Evolutionary conservation across 2,113 vertebrate species (phyloP), one percentile per base, ranked within the genome.

Genomic region (Ceyx melanurus): DNA sequence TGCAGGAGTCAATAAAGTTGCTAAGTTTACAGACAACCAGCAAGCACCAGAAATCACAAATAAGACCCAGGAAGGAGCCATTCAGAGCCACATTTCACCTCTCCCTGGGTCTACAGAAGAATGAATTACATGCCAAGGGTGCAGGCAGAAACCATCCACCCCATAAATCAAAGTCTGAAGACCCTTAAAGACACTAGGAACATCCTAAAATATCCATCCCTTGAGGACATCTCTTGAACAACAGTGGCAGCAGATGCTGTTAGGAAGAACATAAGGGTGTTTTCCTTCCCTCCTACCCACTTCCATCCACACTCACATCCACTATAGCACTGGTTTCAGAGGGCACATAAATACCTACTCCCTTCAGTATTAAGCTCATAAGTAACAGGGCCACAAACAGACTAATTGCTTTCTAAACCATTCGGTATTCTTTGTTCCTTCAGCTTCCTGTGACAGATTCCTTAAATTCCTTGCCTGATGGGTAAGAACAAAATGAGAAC

Each of bases 181-280:
- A 53, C 15, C 12, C 26, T 43, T n/a, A 10, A n/a, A 70, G 15
- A 5, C 23, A 40, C 0, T 13, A 11, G 15, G 6, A 78, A n/a
- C 9, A 46, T 7, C 46, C 61, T 20, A 14, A 67, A 78, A 26
- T 5, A 31, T 1, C 20, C 43, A 4, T 35, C 4, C 8, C 1
- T 1, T 1, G 11, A 43, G 4, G 25, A 3, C 51, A 21, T 11
- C 21, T 21, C 18, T 13, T 4, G 17, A 68, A 12, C 18, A 66
- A 3, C 15, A 74, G 33, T 1, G 9, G 3, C 19, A 71, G 61
- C 50, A 62, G 33, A 11, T 25, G 43, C 9, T 72, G 21, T 51
- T 6, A 6, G 43, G 26, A 35, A 81, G 20, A 46, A 14, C n/a
- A 45, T 1, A 1, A 18, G 10, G 9, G 3, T 23, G 4, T 28